Base-by-base conservation (phyloP, 2,113 vertebrate genomes). In the Meleagris gallopavo region DNA sequence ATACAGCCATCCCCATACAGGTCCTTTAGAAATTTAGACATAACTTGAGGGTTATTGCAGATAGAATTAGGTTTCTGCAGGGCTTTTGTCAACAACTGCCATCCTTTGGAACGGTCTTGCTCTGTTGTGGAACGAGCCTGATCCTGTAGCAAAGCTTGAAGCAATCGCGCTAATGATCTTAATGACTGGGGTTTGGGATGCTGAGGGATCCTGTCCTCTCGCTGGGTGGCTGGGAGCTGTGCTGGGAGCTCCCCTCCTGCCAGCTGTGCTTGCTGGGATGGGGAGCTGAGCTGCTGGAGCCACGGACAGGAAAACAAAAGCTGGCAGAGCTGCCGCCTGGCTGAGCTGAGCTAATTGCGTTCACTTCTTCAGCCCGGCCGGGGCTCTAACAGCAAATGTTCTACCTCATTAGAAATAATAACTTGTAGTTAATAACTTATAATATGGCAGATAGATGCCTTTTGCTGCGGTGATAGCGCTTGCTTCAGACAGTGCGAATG, bases 351-450 rank as follows among this genome's bases (percentile, higher is more conserved):
- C 73, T 84, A 81, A 83, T 90, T 91, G 75, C 38, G 41, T 46
- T 75, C 32, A 30, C 46, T 67, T 55, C 70, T 83, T 81, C 74
- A 72, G 57, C 73, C 71, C 54, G 3, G 75, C 80, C 36, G 32
- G 85, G 71, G 86, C 62, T 86, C 73, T 86, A 60, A 94, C 86
- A 20, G 71, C 82, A 32, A 64, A 87, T 77, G 81, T 88, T 95
- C 83, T 69, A 62, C 85, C 95, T 95, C 91, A 70, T 86, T 96
- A 90, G 70, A 69, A 70, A 71, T 71, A 85, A 89, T 80, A 83
- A 64, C 61, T 93, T 76, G 65, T 93, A 83, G 64, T 92, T 95
- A 79, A 86, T 77, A 78, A 88, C 83, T 85, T 77, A 34, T 19
- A 76, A 71, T 73, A 34, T 67, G 89, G 61, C 45, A 86, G 83